A percentile compares a stretch with the other conserved stretches of the same genome.
phyloP scores from a whole-genome alignment of 2,888 invertebrate species.

The Coelinius sp. region DNA sequence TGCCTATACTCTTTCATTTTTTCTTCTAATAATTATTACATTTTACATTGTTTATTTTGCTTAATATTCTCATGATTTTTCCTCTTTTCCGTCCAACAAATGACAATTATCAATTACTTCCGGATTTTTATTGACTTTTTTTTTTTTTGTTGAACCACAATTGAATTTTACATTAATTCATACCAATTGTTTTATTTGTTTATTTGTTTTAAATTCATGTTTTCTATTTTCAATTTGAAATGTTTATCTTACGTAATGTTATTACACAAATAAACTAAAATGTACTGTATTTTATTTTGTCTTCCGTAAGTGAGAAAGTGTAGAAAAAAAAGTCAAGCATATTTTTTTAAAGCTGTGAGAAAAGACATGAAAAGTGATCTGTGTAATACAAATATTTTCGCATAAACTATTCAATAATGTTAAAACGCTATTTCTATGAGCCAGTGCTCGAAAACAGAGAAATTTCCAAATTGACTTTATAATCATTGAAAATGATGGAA shows the following conservation, averaged over 20 bases:
- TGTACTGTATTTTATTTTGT: neutral
- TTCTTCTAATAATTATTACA: constrained; percentile 72
- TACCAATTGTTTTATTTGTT: neutral
- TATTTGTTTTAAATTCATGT: neutral
- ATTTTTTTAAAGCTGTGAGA: neutral
- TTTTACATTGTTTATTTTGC: constrained; percentile 75
- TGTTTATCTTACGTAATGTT: neutral
- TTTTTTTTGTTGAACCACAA: neutral
- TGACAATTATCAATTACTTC: neutral
- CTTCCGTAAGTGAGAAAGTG: neutral
- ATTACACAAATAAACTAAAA: neutral
- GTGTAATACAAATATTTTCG: neutral
- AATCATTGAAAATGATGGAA: constrained; percentile 3
- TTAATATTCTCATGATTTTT: constrained; percentile 55
- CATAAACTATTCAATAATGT: neutral
- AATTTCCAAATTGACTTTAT: neutral
- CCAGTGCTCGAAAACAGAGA: neutral
- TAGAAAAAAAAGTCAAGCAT: neutral
- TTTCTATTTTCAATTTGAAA: neutral
- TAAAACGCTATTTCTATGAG: neutral
- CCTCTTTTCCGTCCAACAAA: constrained; percentile 22
- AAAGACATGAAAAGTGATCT: constrained; percentile 17
- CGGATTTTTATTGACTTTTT: neutral
- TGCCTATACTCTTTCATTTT: constrained; percentile 74
- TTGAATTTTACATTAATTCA: constrained; percentile 12